Conservation (phyloP, 2,888 invertebrate genomes). For the Troglohyphantes excavatus region DNA sequence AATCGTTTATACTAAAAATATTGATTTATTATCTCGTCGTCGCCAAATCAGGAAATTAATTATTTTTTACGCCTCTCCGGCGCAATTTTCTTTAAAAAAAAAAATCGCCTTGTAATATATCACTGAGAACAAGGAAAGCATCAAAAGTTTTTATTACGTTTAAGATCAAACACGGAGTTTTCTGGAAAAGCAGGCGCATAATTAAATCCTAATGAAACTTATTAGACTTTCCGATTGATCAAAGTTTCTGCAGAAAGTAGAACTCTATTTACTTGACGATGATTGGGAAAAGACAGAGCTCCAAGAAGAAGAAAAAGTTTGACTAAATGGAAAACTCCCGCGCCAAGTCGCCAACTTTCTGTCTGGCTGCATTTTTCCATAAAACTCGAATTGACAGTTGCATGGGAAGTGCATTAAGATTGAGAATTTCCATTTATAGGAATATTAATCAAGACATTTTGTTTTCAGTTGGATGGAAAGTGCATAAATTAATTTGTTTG, state of each 20-base stretch:
- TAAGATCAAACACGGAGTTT: not conserved
- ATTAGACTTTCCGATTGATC: not conserved
- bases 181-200: not conserved
- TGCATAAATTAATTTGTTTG: not conserved
- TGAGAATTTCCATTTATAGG: conserved; percentile 11
- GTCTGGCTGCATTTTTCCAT: conserved; percentile 21
- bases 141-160: not conserved
- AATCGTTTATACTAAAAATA: no score
- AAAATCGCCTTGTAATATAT: no score
- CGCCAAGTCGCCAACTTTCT: conserved; percentile 12
- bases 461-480: not conserved
- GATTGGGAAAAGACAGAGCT: not conserved
- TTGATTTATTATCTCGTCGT: no score
- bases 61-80: no score
- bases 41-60: no score
- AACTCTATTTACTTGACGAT: not conserved
- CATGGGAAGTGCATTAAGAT: conserved; percentile 40
- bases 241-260: not conserved
- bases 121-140: not conserved
- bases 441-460: conserved; percentile 32
- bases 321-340: conserved; percentile 9
- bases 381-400: conserved; percentile 1
- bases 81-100: no score
- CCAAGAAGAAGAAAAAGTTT: not conserved
- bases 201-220: conserved; percentile 36